Conservation (phyloP, 2,797 vertebrate genomes). For the Antrozous pallidus region DNA sequence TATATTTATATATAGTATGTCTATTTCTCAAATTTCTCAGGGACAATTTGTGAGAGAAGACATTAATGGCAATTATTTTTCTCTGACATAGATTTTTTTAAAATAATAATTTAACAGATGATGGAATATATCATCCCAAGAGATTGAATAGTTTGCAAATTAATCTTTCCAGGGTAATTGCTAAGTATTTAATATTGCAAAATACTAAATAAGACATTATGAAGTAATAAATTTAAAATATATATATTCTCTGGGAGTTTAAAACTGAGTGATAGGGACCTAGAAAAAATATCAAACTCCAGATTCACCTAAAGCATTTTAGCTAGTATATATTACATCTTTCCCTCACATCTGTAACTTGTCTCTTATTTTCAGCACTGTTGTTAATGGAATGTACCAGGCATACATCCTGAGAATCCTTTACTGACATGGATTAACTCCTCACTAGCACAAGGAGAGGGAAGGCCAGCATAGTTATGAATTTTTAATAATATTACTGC, state of each 20-base stretch:
- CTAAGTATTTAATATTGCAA: not conserved
- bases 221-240: not conserved
- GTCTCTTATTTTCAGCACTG: not conserved
- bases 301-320: no score
- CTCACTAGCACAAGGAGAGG: not conserved
- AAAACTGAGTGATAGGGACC: not conserved
- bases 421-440: not conserved
- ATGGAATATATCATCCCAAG: not conserved
- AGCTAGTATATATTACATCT: accelerated
- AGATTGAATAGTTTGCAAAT: not conserved
- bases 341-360: not conserved
- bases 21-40: not conserved
- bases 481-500: slow-evolving; percentile 75
- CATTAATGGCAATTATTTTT: not conserved
- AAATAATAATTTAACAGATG: not conserved
- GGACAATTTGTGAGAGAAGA: not conserved
- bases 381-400: accelerated
- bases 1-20: no score
- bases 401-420: accelerated
- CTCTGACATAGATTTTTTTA: not conserved
- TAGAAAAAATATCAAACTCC: no score
- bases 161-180: not conserved
- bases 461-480: slow-evolving; percentile 48
- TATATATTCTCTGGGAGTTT: not conserved
- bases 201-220: not conserved